These are phyloP conservation scores for Orthosia cruda DNA, from an alignment of 2,888 invertebrate genomes.

Conservation along the genomic window DNA sequence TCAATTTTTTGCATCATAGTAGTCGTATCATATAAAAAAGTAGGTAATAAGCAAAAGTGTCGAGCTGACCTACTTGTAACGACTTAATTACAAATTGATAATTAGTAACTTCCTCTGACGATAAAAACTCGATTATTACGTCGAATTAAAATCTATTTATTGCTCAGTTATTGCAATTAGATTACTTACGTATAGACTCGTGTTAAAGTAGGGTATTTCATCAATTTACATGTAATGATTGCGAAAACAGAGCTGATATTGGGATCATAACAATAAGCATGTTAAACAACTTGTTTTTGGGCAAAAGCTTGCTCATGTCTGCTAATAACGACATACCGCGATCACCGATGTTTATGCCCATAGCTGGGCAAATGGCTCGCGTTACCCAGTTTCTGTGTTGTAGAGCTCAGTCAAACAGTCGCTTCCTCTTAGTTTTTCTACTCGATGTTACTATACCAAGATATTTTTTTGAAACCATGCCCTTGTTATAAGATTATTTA, in stretches of 20 bases:
- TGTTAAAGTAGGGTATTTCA: background rate
- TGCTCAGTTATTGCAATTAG: background rate
- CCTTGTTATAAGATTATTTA: too few species aligned
- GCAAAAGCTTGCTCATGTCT: too few species aligned
- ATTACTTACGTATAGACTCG: background rate
- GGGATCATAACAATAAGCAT: too few species aligned
- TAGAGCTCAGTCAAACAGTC: too few species aligned
- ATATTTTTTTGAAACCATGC: too few species aligned
- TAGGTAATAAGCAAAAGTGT: background rate
- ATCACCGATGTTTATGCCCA: too few species aligned
- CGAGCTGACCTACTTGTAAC: constrained; percentile 5
- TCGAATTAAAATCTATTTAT: background rate
- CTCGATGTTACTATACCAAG: too few species aligned
- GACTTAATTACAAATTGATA: constrained; percentile 5
- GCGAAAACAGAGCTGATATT: background rate
- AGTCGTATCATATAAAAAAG: background rate
- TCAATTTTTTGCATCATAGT: background rate
- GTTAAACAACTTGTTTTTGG: too few species aligned
- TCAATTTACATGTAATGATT: background rate
- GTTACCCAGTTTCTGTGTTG: too few species aligned
- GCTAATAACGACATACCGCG: too few species aligned
- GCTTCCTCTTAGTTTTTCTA: too few species aligned
- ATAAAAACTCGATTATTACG: constrained; percentile 9
- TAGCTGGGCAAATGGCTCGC: too few species aligned
- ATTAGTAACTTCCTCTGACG: constrained; percentile 5